Evolutionary conservation across 1,140 invertebrate genomes (phyloP).

Genomic region (Eueides isabella): DNA sequence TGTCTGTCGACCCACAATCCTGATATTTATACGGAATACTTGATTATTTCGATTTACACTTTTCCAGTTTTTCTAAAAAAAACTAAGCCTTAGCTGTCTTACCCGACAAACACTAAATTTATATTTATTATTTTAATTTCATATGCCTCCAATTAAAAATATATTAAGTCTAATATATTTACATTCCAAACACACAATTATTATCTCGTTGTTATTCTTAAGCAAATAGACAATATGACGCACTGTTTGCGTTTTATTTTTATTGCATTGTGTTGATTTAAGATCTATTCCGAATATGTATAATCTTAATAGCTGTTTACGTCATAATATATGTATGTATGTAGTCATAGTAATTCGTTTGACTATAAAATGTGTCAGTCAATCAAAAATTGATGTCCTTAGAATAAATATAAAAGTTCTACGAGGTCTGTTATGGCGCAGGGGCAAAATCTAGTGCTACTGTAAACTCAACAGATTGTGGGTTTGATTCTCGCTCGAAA

Average conservation of each 20-base stretch:
- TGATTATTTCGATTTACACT: too few relatives aligned
- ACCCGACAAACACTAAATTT: background rate
- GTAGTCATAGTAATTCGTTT: constrained; percentile 9
- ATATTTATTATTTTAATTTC: background rate
- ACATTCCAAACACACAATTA: constrained; percentile 20
- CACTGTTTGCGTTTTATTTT: constrained; percentile 26
- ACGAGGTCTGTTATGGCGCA: too few relatives aligned
- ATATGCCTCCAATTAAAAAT: constrained; percentile 10
- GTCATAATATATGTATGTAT: too few relatives aligned
- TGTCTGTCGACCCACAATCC: too few relatives aligned
- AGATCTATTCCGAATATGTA: constrained; percentile 15
- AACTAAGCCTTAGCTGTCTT: background rate
- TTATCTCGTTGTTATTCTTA: constrained; percentile 10
- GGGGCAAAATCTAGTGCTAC: too few relatives aligned
- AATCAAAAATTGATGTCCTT: background rate
- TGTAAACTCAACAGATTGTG: too few relatives aligned
- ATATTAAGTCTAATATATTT: constrained; percentile 30
- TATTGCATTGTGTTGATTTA: constrained; percentile 17
- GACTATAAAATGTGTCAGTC: constrained; percentile 10
- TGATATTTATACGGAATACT: too few relatives aligned
- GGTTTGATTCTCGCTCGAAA: too few relatives aligned
- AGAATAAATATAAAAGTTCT: background rate
- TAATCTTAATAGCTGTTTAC: constrained; percentile 16
- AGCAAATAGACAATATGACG: constrained; percentile 15
- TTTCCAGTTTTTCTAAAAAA: too few relatives aligned